Evolutionary conservation across 2,888 invertebrate species (phyloP).

Genomic region (Calliscelio sp.): DNA sequence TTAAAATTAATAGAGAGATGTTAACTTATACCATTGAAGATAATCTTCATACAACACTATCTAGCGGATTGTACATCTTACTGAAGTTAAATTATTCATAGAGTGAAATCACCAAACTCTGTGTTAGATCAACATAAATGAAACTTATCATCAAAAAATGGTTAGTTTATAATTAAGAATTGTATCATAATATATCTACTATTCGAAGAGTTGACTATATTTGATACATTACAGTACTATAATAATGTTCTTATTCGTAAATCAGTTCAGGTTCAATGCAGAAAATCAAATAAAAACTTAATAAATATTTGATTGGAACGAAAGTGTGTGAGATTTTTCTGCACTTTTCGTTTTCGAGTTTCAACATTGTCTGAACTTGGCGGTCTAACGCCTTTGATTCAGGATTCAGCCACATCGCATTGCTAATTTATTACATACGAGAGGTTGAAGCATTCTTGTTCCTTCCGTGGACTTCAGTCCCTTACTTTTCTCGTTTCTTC

Average conservation of each 20-base stretch:
- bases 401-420: conserved; percentile 44
- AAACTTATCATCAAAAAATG: background rate
- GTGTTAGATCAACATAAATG: background rate
- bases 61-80: conserved; percentile 16
- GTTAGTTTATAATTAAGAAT: background rate
- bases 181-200: background rate
- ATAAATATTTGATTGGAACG: conserved; percentile 30
- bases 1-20: conserved; percentile 26
- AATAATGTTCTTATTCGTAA: background rate
- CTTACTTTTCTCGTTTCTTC: conserved; percentile 2
- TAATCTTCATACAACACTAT: conserved; percentile 14
- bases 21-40: conserved; percentile 26
- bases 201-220: background rate
- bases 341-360: conserved; percentile 28
- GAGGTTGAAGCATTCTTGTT: conserved; percentile 20
- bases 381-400: conserved; percentile 43
- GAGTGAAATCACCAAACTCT: background rate
- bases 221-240: too few relatives aligned
- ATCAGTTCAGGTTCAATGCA: background rate
- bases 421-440: conserved; percentile 52
- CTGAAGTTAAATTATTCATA: conserved; percentile 23
- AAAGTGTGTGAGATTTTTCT: conserved; percentile 23
- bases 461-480: background rate
- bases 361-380: conserved; percentile 40
- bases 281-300: conserved; percentile 24